Conservation (phyloP, 1,140 invertebrate genomes). For the Penaeus vannamei region DNA sequence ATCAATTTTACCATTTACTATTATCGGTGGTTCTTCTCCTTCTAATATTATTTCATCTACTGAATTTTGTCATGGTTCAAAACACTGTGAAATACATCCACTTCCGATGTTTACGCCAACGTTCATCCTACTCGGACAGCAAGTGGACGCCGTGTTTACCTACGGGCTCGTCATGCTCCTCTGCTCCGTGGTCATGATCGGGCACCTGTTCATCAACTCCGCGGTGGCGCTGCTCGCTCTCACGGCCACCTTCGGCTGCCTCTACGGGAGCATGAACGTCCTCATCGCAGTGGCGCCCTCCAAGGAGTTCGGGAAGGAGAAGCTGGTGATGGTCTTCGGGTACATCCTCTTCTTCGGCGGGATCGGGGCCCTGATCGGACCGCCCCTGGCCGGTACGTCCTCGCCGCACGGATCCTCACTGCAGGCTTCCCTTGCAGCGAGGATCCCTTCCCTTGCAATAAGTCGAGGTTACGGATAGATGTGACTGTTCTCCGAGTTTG, state of each 20-base stretch:
- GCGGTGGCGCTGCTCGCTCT: constrained; percentile 26
- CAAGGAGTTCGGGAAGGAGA: constrained; percentile 46
- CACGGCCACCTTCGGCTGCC: constrained; percentile 31
- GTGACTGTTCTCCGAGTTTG: too few species aligned
- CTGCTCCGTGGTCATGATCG: constrained; percentile 14
- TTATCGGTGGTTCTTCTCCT: not conserved
- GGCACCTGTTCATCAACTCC: constrained; percentile 35
- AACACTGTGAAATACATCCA: not conserved
- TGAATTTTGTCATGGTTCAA: too few species aligned
- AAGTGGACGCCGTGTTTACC: constrained; percentile 31
- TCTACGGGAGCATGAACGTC: constrained; percentile 43
- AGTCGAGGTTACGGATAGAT: too few species aligned
- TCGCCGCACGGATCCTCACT: too few species aligned
- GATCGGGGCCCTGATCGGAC: constrained; percentile 46
- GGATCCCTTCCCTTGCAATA: too few species aligned
- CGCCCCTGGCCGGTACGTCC: constrained; percentile 48
- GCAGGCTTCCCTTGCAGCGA: too few species aligned
- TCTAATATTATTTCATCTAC: not conserved
- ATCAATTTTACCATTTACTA: too few species aligned
- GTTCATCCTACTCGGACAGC: not conserved
- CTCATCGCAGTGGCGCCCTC: constrained; percentile 52
- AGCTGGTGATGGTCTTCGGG: constrained; percentile 49
- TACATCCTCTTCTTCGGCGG: constrained; percentile 58
- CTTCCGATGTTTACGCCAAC: not conserved
- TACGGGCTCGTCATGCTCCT: constrained; percentile 24